Percentiles rank a stretch among this genome's conserved stretches.
These are phyloP conservation scores for Malacoraja senta DNA, from an alignment of 2,797 vertebrate species.

Conservation along the genomic window DNA sequence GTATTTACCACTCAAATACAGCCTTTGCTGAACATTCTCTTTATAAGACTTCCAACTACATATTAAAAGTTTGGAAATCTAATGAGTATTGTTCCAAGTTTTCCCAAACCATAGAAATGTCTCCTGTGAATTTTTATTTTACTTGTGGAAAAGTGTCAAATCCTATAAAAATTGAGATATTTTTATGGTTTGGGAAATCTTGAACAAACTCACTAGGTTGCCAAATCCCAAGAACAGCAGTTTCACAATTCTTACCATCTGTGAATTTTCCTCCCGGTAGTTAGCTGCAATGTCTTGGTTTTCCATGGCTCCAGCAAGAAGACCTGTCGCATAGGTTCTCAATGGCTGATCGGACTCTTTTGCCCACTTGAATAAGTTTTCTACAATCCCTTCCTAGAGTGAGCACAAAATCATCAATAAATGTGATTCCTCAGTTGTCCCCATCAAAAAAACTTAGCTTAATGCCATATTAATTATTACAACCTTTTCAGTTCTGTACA, in stretches of 20 bases:
- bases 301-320: slow-evolving; percentile 95
- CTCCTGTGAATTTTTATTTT: background rate
- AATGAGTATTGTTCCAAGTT: no score
- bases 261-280: slow-evolving; percentile 95
- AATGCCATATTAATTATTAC: background rate
- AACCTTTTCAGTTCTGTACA: no score
- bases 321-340: slow-evolving; percentile 86
- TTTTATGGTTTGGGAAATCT: background rate
- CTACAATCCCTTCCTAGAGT: slow-evolving; percentile 89
- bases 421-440: background rate
- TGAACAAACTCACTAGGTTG: background rate
- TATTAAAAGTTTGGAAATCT: no score
- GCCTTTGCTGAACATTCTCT: background rate
- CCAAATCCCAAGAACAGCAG: background rate
- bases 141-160: background rate
- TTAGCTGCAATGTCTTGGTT: slow-evolving; percentile 98
- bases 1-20: no score
- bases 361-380: slow-evolving; percentile 95
- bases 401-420: slow-evolving; percentile 40
- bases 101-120: no score
- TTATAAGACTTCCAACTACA: background rate
- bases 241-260: slow-evolving; percentile 66
- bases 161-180: background rate
- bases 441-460: background rate
- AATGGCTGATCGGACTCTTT: slow-evolving; percentile 89